Percentiles rank a stretch among this genome's conserved stretches.
Evolutionary conservation across 2,888 invertebrate genomes (phyloP).

Genomic region (Pheosia tremula): DNA sequence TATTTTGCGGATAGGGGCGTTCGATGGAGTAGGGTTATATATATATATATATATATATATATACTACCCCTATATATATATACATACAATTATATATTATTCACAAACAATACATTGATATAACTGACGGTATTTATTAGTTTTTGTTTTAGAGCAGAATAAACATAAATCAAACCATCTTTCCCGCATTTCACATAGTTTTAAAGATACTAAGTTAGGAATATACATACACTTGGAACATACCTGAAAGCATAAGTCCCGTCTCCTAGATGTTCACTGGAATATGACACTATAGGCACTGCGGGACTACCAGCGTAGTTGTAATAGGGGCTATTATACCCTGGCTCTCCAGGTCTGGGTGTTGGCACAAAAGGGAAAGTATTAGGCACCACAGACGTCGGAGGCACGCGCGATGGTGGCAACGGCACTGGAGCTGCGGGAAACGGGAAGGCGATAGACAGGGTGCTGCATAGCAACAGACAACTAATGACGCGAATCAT

Average conservation of each 20-base stretch:
- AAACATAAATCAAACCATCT: too few species aligned
- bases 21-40: too few species aligned
- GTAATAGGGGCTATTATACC: slow-evolving; percentile 61
- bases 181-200: too few species aligned
- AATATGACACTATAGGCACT: slow-evolving; percentile 81
- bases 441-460: slow-evolving; percentile 30
- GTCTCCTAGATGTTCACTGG: slow-evolving; percentile 83
- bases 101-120: too few species aligned
- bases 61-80: too few species aligned
- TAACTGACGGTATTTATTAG: too few species aligned
- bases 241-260: slow-evolving; percentile 85
- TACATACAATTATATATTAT: neutral
- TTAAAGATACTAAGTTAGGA: too few species aligned
- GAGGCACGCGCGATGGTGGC: slow-evolving; percentile 22
- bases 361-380: slow-evolving; percentile 27
- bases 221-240: too few species aligned
- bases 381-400: slow-evolving; percentile 23
- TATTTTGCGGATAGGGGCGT: too few species aligned
- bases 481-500: slow-evolving; percentile 41
- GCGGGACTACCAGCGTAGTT: slow-evolving; percentile 52
- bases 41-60: too few species aligned
- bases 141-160: too few species aligned
- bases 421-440: slow-evolving; percentile 24
- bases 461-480: slow-evolving; percentile 37
- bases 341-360: slow-evolving; percentile 37